A percentile compares a stretch with the other conserved stretches of the same genome.
Conservation (phyloP, 2,113 vertebrate species). For the Pristiophorus japonicus region DNA sequence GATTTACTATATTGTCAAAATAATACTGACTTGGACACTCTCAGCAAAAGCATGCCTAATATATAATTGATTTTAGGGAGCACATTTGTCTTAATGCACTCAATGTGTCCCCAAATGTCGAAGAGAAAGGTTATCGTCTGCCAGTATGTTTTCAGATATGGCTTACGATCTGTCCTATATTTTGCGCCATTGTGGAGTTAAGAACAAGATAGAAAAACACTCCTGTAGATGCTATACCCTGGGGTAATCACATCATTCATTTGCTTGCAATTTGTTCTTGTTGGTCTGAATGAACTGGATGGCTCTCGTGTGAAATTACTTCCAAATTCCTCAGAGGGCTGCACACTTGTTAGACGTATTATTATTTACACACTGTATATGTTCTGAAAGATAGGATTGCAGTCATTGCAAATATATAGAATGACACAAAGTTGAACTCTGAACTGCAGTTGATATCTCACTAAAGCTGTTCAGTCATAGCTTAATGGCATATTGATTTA, state of each 20-base stretch:
- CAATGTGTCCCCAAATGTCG: neutral
- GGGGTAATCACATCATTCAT: conserved; percentile 1
- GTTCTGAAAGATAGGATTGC: neutral
- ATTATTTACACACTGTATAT: neutral
- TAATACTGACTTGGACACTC: neutral
- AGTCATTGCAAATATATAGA: neutral
- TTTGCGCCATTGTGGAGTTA: neutral
- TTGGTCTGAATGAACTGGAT: neutral
- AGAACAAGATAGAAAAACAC: neutral
- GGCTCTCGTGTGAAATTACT: neutral
- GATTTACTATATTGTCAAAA: neutral
- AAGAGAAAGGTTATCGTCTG: neutral
- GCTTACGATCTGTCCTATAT: neutral
- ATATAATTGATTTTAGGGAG: neutral
- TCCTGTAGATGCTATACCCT: neutral
- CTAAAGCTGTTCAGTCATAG: neutral
- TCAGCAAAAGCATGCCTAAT: neutral
- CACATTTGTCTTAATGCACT: neutral
- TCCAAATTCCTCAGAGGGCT: neutral
- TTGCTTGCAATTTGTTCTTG: neutral
- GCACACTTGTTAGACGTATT: neutral
- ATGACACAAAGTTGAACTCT: neutral
- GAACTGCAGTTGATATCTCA: neutral
- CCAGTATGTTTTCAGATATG: neutral
- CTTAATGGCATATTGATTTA: conserved; percentile 2